Evolutionary conservation across 2,888 invertebrate species (phyloP).

Genomic region (Pristionchus exspectatus): DNA sequence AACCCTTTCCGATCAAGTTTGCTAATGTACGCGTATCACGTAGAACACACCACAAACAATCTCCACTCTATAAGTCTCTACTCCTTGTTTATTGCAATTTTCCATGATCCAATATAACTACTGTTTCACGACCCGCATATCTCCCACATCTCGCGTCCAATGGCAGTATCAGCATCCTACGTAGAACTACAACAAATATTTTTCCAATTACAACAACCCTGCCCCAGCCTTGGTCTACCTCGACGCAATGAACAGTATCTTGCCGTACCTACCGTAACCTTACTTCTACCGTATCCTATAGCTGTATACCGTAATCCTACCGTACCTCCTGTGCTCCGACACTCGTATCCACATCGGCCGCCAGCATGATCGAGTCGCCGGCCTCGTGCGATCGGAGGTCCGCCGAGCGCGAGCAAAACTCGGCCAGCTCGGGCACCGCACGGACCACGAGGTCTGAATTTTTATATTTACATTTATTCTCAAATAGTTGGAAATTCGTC

Average conservation of each 20-base stretch:
- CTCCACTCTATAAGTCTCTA: no score
- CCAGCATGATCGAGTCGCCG: slow-evolving; percentile 61
- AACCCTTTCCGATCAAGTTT: no score
- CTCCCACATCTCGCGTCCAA: no score
- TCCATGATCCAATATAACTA: neutral
- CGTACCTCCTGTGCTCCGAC: slow-evolving; percentile 47
- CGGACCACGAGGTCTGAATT: slow-evolving; percentile 85
- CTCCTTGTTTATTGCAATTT: neutral
- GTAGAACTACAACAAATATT: no score
- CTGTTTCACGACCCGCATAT: neutral
- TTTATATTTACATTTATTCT: no score
- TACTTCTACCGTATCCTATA: neutral
- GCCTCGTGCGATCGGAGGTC: slow-evolving; percentile 50
- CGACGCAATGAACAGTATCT: neutral
- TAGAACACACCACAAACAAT: no score
- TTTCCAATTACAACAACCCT: no score
- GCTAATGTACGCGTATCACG: no score
- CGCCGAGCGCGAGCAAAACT: slow-evolving; percentile 79
- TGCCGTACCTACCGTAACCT: neutral
- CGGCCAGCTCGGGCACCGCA: slow-evolving; percentile 93
- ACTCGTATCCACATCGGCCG: slow-evolving; percentile 59
- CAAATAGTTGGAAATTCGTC: no score
- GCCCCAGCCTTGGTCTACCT: neutral
- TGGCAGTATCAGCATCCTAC: no score
- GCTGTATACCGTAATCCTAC: neutral